phyloP scores from a whole-genome alignment of 2,888 invertebrate species.

The Ectobius pallidus region DNA sequence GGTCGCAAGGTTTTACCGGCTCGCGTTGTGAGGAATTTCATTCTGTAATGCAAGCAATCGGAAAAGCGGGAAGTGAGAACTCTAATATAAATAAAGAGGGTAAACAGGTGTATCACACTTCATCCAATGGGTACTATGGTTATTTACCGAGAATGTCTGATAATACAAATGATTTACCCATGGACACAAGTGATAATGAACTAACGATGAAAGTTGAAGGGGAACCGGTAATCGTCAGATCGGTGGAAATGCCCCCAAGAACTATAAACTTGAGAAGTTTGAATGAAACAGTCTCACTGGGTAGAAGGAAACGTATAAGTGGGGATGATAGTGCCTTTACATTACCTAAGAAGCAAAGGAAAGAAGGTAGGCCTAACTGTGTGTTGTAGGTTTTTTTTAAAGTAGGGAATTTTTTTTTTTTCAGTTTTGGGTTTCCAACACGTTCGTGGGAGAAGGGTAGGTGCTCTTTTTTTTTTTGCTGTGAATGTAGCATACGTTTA shows the following conservation, averaged over 20 bases:
- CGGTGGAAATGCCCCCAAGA: neutral
- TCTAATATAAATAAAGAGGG: neutral
- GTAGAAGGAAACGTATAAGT: constrained; percentile 16
- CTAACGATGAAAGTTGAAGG: no score
- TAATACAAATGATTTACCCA: neutral
- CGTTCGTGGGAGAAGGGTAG: neutral
- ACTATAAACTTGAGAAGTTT: neutral
- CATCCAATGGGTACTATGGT: constrained; percentile 49
- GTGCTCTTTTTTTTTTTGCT: neutral
- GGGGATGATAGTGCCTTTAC: neutral
- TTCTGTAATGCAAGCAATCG: neutral
- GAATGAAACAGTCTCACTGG: no score
- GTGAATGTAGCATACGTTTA: neutral
- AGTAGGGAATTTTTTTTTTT: no score
- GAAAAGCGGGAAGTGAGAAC: neutral
- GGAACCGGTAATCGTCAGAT: neutral
- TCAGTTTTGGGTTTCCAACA: no score
- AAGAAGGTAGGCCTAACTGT: constrained; percentile 14
- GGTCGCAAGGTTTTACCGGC: constrained; percentile 12
- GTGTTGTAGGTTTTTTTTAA: no score
- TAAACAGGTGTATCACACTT: constrained; percentile 33
- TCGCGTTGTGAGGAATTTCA: neutral
- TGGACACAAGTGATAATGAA: constrained; percentile 19
- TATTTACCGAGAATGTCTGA: constrained; percentile 47
- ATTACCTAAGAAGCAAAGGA: neutral